A percentile compares a stretch with the other conserved stretches of the same genome.
These are phyloP conservation scores for Falcaria lacertinaria DNA, from an alignment of 2,888 invertebrate genomes.

Conservation along the genomic window DNA sequence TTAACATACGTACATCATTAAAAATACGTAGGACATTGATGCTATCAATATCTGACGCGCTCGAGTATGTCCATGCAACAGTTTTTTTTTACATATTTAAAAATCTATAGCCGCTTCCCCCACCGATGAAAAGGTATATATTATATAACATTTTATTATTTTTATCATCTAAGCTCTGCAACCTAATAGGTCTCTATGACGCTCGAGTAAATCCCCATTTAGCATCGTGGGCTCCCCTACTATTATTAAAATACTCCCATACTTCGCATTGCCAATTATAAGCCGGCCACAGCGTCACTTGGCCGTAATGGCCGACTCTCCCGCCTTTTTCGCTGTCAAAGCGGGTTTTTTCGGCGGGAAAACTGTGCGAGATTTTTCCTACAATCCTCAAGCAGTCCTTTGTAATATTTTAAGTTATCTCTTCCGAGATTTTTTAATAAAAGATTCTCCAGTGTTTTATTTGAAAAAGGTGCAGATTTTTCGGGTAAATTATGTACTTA, in stretches of 20 bases:
- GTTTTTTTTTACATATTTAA: too few species aligned
- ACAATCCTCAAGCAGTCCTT: constrained; percentile 30
- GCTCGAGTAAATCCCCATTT: too few species aligned
- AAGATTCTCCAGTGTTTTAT: background rate
- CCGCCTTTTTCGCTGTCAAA: constrained; percentile 78
- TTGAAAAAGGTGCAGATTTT: background rate
- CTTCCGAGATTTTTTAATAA: constrained; percentile 3
- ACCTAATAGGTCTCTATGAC: too few species aligned
- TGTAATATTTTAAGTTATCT: constrained; percentile 23
- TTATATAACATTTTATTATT: too few species aligned
- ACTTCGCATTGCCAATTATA: constrained; percentile 56
- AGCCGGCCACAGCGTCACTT: constrained; percentile 78
- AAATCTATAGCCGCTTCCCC: too few species aligned
- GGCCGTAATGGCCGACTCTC: constrained; percentile 79
- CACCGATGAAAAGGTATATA: too few species aligned
- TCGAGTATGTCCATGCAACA: too few species aligned
- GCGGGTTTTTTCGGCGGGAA: constrained; percentile 68
- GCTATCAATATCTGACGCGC: too few species aligned
- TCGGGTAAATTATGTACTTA: background rate
- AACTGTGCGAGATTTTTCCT: constrained; percentile 41
- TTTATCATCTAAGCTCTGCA: too few species aligned
- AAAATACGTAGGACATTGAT: too few species aligned
- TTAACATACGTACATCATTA: too few species aligned
- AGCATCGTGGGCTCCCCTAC: too few species aligned
- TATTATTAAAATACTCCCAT: constrained; percentile 54